phyloP scores from a whole-genome alignment of 2,888 invertebrate genomes.

The Latrodectus hesperus region DNA sequence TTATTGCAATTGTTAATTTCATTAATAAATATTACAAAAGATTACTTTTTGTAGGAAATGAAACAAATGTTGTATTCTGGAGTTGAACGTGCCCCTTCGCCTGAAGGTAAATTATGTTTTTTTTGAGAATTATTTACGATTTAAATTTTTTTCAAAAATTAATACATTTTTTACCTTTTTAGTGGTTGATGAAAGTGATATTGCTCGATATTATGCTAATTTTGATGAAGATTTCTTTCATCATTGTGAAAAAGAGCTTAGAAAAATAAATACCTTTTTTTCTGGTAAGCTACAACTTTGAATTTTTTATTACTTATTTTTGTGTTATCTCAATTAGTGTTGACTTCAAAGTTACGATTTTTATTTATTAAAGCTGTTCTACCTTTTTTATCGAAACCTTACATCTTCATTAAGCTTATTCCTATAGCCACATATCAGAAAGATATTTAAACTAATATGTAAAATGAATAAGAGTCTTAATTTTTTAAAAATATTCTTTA shows the following conservation, averaged over 20 bases:
- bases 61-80: conserved; percentile 95
- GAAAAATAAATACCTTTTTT: conserved; percentile 98
- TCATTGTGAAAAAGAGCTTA: conserved; percentile 94
- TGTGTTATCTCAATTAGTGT: neutral
- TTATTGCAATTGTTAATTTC: no score
- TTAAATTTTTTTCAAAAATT: neutral
- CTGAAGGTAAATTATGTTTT: conserved; percentile 78
- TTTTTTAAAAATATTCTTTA: no score
- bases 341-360: neutral
- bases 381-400: neutral
- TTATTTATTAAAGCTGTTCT: neutral
- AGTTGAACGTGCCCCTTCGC: conserved; percentile 91
- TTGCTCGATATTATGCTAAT: conserved; percentile 90
- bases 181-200: conserved; percentile 89
- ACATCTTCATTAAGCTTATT: no score
- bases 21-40: neutral
- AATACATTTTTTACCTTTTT: conserved; percentile 64
- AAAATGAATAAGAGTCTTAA: no score
- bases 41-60: conserved; percentile 83
- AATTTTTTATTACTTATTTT: neutral
- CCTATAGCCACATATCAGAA: no score
- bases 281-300: conserved; percentile 80
- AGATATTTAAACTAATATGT: no score
- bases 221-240: conserved; percentile 97
- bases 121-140: conserved; percentile 10